Evolutionary conservation across 2,888 invertebrate species (phyloP).

Genomic region (Lasioglossum leucozonium): DNA sequence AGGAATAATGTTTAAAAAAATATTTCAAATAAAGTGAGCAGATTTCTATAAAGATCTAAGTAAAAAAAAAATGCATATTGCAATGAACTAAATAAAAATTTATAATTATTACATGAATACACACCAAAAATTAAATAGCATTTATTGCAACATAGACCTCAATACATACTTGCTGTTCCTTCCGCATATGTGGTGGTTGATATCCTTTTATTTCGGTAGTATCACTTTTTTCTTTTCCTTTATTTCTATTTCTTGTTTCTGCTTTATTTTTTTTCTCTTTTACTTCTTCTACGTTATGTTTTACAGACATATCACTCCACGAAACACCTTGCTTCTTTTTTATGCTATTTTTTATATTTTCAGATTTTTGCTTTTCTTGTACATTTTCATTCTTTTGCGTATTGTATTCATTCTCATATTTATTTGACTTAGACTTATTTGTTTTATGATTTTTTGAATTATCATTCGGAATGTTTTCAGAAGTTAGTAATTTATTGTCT

Average conservation of each 20-base stretch:
- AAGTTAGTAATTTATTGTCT: conserved; percentile 68
- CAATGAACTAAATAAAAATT: conserved; percentile 32
- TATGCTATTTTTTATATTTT: conserved; percentile 37
- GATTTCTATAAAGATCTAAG: conserved; percentile 19
- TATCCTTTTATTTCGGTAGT: conserved; percentile 69
- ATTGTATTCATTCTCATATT: conserved; percentile 60
- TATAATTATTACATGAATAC: conserved; percentile 34
- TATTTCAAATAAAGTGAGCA: conserved; percentile 31
- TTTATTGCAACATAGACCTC: conserved; percentile 73
- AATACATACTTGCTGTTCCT: conserved; percentile 62
- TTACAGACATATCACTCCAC: conserved; percentile 56
- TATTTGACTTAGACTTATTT: conserved; percentile 55
- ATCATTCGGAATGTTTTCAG: conserved; percentile 60
- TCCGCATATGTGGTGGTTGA: conserved; percentile 50
- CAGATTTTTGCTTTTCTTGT: conserved; percentile 55
- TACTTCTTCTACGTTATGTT: conserved; percentile 79
- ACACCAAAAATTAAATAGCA: conserved; percentile 57
- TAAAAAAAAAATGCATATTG: conserved; percentile 50
- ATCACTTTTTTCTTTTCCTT: conserved; percentile 70
- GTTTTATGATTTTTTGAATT: conserved; percentile 59
- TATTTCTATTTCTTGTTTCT: conserved; percentile 80
- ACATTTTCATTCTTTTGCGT: conserved; percentile 53
- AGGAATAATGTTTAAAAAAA: conserved; percentile 17
- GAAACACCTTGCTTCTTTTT: conserved; percentile 42
- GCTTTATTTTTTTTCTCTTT: conserved; percentile 83